Evolutionary conservation across 2,797 vertebrate genomes (phyloP).

Genomic region (Vireo griseus): DNA sequence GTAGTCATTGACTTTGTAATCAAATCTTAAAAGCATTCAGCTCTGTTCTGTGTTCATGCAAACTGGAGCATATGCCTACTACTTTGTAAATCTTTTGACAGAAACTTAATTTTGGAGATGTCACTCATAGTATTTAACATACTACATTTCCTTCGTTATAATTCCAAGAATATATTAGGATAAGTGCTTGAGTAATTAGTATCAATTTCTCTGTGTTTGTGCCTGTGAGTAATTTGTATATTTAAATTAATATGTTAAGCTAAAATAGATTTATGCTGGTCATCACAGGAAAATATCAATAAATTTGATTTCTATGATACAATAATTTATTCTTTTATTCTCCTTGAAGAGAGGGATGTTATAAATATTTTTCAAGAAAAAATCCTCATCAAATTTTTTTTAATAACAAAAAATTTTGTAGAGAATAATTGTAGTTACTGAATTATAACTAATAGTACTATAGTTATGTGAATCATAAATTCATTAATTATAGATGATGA

Average conservation of each 20-base stretch:
- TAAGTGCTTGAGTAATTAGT: conserved; percentile 7
- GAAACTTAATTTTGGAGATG: background rate
- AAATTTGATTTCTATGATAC: background rate
- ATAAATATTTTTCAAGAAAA: background rate
- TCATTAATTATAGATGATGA: background rate
- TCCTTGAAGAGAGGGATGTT: background rate
- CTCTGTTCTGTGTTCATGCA: background rate
- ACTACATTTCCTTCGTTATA: background rate
- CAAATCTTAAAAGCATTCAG: background rate
- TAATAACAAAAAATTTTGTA: background rate
- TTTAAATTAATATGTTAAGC: background rate
- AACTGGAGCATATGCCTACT: background rate
- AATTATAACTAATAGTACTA: background rate
- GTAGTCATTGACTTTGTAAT: background rate
- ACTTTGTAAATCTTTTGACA: conserved; percentile 1
- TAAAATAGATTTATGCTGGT: background rate
- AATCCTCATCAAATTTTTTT: background rate
- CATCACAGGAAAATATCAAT: background rate
- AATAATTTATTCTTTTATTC: background rate
- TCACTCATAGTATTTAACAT: background rate
- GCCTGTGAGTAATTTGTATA: background rate
- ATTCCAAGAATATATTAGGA: background rate
- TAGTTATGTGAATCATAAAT: background rate
- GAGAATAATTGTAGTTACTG: background rate
- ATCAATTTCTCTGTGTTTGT: background rate